phyloP scores from a whole-genome alignment of 2,113 vertebrate species.

The Oreotrochilus melanogaster region DNA sequence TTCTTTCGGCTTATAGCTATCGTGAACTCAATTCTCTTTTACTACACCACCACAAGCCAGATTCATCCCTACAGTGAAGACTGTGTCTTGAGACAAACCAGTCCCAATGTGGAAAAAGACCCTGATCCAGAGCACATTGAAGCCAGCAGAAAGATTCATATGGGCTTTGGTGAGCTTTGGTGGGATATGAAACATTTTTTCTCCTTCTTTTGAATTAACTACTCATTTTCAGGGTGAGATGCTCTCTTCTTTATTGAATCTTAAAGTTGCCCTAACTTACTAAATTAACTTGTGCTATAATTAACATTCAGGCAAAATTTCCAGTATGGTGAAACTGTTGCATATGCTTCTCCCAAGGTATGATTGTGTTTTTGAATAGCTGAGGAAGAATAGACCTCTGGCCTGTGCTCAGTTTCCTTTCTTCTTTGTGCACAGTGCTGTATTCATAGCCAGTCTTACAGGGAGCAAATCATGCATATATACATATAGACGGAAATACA shows the following conservation, averaged over 20 bases:
- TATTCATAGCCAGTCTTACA: background rate
- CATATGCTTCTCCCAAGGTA: background rate
- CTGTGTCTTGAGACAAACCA: slow-evolving; percentile 11
- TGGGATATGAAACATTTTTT: background rate
- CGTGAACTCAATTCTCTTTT: slow-evolving; percentile 33
- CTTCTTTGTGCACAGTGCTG: background rate
- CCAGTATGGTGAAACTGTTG: background rate
- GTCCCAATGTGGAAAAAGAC: background rate
- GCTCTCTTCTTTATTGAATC: background rate
- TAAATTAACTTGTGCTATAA: background rate
- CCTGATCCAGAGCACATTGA: background rate
- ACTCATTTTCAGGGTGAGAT: background rate
- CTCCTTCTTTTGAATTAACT: background rate
- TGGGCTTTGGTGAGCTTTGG: background rate
- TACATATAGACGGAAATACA: background rate
- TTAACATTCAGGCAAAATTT: background rate
- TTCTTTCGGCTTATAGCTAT: slow-evolving; percentile 1
- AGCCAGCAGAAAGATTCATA: background rate
- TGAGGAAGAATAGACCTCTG: background rate
- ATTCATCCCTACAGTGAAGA: slow-evolving; percentile 21
- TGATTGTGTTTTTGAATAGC: background rate
- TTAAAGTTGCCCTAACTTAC: background rate
- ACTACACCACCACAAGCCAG: background rate
- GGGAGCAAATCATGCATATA: background rate
- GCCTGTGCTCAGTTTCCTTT: background rate